Conservation (phyloP, 2,888 invertebrate genomes). For the Julus scanicus region DNA sequence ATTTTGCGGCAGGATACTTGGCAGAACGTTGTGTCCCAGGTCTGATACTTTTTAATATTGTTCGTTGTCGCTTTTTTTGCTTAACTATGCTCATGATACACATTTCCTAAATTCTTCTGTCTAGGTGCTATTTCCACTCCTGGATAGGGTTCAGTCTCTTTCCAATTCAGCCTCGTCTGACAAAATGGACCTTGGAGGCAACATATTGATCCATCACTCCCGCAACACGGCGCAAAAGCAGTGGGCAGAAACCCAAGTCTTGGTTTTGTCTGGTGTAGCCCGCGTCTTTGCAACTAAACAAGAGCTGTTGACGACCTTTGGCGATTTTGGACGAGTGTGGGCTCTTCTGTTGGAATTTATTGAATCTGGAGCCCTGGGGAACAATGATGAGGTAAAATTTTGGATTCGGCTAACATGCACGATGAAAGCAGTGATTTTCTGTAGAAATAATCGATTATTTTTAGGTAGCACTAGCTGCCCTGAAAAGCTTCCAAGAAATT, state of each 20-base stretch:
- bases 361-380: constrained; percentile 89
- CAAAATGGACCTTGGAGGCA: constrained; percentile 89
- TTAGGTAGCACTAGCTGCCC: constrained; percentile 88
- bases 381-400: constrained; percentile 84
- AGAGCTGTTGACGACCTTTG: constrained; percentile 77
- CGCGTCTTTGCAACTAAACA: constrained; percentile 93
- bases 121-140: constrained; percentile 88
- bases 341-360: constrained; percentile 91
- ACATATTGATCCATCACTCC: constrained; percentile 97
- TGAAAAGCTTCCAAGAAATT: constrained; percentile 97
- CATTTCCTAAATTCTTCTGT: constrained; percentile 46
- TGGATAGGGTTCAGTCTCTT: constrained; percentile 85
- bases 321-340: constrained; percentile 95
- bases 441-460: not conserved
- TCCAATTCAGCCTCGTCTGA: constrained; percentile 70
- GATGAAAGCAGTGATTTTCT: too few species aligned
- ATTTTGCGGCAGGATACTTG: constrained; percentile 88
- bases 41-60: constrained; percentile 60
- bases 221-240: constrained; percentile 99
- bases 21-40: constrained; percentile 93
- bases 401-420: too few species aligned
- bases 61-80: constrained; percentile 49
- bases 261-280: constrained; percentile 90
- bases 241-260: constrained; percentile 97
- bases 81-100: not conserved